phyloP scores from a whole-genome alignment of 2,113 vertebrate genomes.

The Ibidorhyncha struthersii region DNA sequence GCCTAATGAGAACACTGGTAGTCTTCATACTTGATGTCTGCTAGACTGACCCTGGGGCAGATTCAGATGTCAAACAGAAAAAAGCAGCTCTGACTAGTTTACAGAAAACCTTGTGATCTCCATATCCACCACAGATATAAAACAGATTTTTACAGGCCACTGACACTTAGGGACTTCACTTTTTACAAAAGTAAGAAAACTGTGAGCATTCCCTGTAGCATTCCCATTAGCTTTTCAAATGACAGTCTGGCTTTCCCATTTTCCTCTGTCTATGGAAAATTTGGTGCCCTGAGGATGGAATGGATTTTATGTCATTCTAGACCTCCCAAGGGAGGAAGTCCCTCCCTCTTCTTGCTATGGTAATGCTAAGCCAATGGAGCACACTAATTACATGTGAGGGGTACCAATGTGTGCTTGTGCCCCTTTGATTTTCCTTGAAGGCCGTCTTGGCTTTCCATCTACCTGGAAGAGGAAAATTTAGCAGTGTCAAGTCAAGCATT shows the following conservation, averaged over 20 bases:
- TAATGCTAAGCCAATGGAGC: neutral
- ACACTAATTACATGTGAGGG: neutral
- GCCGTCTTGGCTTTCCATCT: neutral
- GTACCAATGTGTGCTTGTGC: fast-evolving
- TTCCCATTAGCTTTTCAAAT: neutral
- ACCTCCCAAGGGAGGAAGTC: neutral
- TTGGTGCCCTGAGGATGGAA: neutral
- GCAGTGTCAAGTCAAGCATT: neutral
- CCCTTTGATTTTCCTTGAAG: neutral
- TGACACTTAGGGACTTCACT: neutral
- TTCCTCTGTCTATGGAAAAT: neutral
- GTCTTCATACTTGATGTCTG: neutral
- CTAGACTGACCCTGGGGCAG: neutral
- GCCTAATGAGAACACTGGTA: neutral
- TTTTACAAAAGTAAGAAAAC: neutral
- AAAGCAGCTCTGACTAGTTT: neutral
- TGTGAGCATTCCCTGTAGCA: neutral
- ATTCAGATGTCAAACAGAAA: neutral
- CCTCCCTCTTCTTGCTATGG: neutral
- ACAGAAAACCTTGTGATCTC: neutral
- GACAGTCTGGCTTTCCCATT: neutral
- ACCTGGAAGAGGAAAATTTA: neutral
- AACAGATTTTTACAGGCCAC: neutral
- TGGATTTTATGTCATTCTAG: neutral
- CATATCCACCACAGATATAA: neutral